A percentile compares a stretch with the other conserved stretches of the same genome.
Evolutionary conservation across 2,888 invertebrate species (phyloP).

Genomic region (Bhutanitis thaidina): DNA sequence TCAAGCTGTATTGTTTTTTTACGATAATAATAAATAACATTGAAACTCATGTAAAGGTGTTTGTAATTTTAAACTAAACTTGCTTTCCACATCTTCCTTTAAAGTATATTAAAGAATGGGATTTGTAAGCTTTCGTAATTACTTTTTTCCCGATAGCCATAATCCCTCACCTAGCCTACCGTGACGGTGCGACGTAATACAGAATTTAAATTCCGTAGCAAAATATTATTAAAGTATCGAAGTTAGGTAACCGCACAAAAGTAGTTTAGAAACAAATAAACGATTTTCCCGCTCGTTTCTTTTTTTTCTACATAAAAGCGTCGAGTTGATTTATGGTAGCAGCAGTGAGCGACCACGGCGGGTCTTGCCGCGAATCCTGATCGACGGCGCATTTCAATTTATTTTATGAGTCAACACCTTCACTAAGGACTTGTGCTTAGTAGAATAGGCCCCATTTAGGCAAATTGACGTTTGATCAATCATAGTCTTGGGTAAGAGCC

Average conservation of each 20-base stretch:
- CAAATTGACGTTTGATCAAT: conserved; percentile 23
- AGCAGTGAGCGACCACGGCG: conserved; percentile 52
- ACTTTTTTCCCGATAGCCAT: no score
- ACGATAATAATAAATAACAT: no score
- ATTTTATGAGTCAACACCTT: conserved; percentile 72
- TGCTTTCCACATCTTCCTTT: no score
- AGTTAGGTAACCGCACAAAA: conserved; percentile 55
- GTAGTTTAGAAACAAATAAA: conserved; percentile 77
- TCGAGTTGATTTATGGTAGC: conserved; percentile 70
- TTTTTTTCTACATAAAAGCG: conserved; percentile 68
- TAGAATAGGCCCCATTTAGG: conserved; percentile 27
- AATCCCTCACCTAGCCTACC: no score
- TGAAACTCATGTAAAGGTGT: no score
- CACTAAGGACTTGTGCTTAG: conserved; percentile 41
- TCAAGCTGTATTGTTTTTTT: no score
- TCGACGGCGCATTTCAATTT: conserved; percentile 73
- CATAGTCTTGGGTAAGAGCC: conserved; percentile 1
- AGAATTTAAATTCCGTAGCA: conserved; percentile 59
- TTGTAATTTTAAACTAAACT: no score
- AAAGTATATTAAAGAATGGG: no score
- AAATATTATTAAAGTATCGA: conserved; percentile 62
- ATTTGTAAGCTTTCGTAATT: no score
- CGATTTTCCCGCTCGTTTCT: conserved; percentile 58
- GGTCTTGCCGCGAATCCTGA: conserved; percentile 64
- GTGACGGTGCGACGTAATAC: no score